Evolutionary conservation across 1,140 invertebrate genomes (phyloP).

Genomic region (Saccostrea cuccullata): DNA sequence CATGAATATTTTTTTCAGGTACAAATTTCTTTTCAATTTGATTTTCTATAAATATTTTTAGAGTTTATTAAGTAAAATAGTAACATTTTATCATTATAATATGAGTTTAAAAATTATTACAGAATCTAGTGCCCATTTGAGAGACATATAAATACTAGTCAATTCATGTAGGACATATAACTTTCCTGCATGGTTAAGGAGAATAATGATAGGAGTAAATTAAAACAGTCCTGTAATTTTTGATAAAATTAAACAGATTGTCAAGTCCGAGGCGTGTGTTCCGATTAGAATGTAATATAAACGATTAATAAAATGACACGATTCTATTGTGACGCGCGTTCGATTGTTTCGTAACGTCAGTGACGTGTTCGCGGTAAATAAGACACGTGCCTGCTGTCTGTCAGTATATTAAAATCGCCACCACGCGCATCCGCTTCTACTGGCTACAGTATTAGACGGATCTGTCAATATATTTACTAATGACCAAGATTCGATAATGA

Average conservation of each 20-base stretch:
- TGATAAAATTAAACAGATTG: not conserved
- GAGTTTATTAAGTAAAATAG: too few relatives aligned
- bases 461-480: conserved; percentile 36
- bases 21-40: too few relatives aligned
- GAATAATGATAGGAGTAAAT: too few relatives aligned
- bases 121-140: too few relatives aligned
- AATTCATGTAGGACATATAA: too few relatives aligned
- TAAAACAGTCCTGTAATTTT: too few relatives aligned
- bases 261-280: not conserved
- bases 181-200: too few relatives aligned
- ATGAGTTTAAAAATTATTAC: too few relatives aligned
- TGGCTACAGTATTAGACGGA: not conserved
- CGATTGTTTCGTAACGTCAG: not conserved
- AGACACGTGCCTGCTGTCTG: not conserved
- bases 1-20: too few relatives aligned
- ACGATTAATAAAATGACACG: conserved; percentile 13
- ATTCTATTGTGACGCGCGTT: not conserved
- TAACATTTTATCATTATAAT: too few relatives aligned
- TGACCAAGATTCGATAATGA: conserved; percentile 20
- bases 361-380: not conserved
- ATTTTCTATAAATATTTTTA: too few relatives aligned
- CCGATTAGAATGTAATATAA: not conserved
- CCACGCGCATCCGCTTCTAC: not conserved
- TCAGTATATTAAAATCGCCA: conserved; percentile 23
- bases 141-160: too few relatives aligned